These are phyloP conservation scores for Pterostichus niger DNA, from an alignment of 2,888 invertebrate species.

Conservation along the genomic window DNA sequence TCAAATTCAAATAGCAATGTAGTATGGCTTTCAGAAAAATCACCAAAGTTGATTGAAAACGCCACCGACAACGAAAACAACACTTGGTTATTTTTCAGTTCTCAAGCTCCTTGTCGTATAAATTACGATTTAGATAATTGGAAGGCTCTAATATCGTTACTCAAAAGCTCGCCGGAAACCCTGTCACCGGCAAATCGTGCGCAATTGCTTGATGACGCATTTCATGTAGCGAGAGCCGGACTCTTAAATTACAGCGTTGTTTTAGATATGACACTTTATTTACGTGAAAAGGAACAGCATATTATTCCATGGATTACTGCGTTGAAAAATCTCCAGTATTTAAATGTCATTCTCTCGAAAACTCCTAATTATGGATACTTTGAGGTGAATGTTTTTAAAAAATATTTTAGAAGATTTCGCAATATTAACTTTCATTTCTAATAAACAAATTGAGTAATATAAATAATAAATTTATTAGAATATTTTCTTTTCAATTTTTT, in stretches of 20 bases:
- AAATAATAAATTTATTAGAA: too few species aligned
- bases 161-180: conserved; percentile 74
- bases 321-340: conserved; percentile 79
- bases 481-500: too few species aligned
- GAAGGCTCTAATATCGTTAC: conserved; percentile 78
- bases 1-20: conserved; percentile 6
- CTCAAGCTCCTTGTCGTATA: conserved; percentile 83
- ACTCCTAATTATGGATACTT: conserved; percentile 79
- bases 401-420: too few species aligned
- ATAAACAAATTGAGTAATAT: too few species aligned
- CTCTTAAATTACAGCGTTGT: conserved; percentile 81
- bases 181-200: conserved; percentile 83
- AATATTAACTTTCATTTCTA: too few species aligned
- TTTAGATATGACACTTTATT: conserved; percentile 82
- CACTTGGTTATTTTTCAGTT: conserved; percentile 82
- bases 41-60: conserved; percentile 52
- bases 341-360: conserved; percentile 78
- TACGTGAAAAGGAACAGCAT: conserved; percentile 81
- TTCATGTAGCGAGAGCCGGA: conserved; percentile 82
- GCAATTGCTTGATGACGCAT: conserved; percentile 87
- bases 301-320: conserved; percentile 85
- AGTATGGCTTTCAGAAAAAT: conserved; percentile 50
- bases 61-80: conserved; percentile 58
- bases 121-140: conserved; percentile 82
- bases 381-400: conserved; percentile 73